Conservation (phyloP, 2,888 invertebrate genomes). For the Polymixis flavicincta region DNA sequence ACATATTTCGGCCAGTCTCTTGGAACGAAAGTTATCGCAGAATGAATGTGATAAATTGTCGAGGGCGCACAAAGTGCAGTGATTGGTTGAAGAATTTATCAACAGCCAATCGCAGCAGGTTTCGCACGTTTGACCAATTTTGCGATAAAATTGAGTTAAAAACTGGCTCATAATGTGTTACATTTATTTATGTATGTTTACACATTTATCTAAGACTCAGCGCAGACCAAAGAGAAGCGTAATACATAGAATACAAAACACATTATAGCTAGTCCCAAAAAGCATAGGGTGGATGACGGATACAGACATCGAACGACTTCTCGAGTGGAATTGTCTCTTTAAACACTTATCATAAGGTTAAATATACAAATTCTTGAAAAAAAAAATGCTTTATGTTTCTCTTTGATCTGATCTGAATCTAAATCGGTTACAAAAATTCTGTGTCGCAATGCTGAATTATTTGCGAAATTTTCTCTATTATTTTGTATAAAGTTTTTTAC, state of each 20-base stretch:
- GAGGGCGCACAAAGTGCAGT: background rate
- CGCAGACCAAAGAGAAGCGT: background rate
- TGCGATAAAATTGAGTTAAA: background rate
- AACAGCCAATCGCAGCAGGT: background rate
- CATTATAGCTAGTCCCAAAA: background rate
- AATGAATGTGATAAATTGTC: background rate
- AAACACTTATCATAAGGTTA: background rate
- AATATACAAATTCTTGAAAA: background rate
- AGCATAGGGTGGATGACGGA: background rate
- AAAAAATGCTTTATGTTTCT: background rate
- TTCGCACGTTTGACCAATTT: background rate
- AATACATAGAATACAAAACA: background rate
- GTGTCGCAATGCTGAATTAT: conserved; percentile 21
- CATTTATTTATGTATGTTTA: conserved; percentile 29
- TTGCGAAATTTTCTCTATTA: conserved; percentile 10
- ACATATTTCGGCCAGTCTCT: background rate
- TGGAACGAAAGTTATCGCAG: background rate
- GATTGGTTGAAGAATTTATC: background rate
- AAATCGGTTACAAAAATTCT: background rate
- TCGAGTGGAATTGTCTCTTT: background rate
- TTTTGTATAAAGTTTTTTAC: conserved; percentile 10
- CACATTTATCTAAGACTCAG: background rate
- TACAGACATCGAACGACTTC: no score
- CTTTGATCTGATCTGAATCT: conserved; percentile 9
- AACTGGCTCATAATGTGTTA: conserved; percentile 10